phyloP scores from a whole-genome alignment of 92 coral and sea anemone genomes.

The Blastomussa wellsi region DNA sequence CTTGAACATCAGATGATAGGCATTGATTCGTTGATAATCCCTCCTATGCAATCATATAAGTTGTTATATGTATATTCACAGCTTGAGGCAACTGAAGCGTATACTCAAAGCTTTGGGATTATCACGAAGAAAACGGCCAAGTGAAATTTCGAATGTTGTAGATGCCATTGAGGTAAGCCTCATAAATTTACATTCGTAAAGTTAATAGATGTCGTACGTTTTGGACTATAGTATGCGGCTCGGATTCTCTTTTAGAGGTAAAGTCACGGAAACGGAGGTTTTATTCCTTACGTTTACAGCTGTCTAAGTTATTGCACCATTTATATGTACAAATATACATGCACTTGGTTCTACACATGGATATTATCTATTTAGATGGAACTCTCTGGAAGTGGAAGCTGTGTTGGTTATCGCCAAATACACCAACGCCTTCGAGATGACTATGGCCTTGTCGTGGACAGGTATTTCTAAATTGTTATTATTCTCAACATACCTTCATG shows the following conservation, averaged over 20 bases:
- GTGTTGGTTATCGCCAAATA: slow-evolving; percentile 41
- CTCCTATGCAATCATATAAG: too few relatives aligned
- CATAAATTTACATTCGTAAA: too few relatives aligned
- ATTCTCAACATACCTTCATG: background rate
- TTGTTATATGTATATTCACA: too few relatives aligned
- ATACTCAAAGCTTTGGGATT: slow-evolving; percentile 14
- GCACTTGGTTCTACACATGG: background rate
- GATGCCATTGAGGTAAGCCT: slow-evolving; percentile 24
- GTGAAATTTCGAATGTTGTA: slow-evolving; percentile 25
- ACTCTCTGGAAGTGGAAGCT: slow-evolving; percentile 29
- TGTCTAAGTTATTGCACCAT: too few relatives aligned
- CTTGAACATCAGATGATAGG: too few relatives aligned
- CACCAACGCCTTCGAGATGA: slow-evolving; percentile 29
- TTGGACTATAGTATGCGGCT: too few relatives aligned
- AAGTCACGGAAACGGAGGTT: too few relatives aligned
- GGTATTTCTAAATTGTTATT: background rate
- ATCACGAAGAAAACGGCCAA: slow-evolving; percentile 25
- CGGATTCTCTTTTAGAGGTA: too few relatives aligned
- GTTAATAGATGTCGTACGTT: too few relatives aligned
- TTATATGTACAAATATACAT: background rate
- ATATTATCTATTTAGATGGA: slow-evolving; percentile 10
- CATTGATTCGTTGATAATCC: too few relatives aligned
- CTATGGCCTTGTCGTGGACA: slow-evolving; percentile 11
- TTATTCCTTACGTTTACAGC: too few relatives aligned
- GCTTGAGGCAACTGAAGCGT: slow-evolving; percentile 28